These are phyloP conservation scores for Drosophila cognata DNA, from an alignment of 2,888 invertebrate genomes.

Conservation along the genomic window DNA sequence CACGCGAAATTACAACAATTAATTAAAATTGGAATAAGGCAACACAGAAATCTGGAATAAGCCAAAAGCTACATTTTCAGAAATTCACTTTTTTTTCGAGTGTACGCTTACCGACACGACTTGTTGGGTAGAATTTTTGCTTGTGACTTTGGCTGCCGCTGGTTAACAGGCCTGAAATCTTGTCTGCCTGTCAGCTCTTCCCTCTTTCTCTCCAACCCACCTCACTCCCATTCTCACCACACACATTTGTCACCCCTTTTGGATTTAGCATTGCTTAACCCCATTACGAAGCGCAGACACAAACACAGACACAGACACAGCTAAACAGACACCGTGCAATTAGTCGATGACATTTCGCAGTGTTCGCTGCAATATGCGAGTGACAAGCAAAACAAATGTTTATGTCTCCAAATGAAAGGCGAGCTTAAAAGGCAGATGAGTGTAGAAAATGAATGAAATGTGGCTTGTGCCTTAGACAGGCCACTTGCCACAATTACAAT, in stretches of 20 bases:
- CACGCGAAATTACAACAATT: not conserved
- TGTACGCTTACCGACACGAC: not conserved
- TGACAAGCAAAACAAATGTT: not conserved
- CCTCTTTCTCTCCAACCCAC: not conserved
- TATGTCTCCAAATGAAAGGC: not conserved
- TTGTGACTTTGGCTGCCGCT: conserved; percentile 7
- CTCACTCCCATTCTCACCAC: not conserved
- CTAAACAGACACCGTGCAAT: conserved; percentile 35
- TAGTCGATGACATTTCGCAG: conserved; percentile 41
- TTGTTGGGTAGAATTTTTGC: not conserved
- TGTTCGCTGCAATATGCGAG: conserved; percentile 1
- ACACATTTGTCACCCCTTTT: not conserved
- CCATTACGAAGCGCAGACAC: conserved; percentile 13
- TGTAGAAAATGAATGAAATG: not conserved
- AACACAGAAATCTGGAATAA: not conserved
- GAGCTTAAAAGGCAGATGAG: not conserved
- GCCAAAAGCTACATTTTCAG: not conserved
- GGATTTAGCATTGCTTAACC: conserved; percentile 17
- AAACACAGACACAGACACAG: conserved; percentile 4
- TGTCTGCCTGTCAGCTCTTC: conserved; percentile 18
- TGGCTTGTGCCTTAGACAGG: not conserved
- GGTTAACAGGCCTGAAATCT: conserved; percentile 30
- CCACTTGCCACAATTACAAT: not conserved
- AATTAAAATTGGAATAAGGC: not conserved
- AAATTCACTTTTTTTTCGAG: not conserved